A percentile compares a stretch with the other conserved stretches of the same genome.
phyloP scores from a whole-genome alignment of 2,797 vertebrate genomes.

The Anomalospiza imberbis region DNA sequence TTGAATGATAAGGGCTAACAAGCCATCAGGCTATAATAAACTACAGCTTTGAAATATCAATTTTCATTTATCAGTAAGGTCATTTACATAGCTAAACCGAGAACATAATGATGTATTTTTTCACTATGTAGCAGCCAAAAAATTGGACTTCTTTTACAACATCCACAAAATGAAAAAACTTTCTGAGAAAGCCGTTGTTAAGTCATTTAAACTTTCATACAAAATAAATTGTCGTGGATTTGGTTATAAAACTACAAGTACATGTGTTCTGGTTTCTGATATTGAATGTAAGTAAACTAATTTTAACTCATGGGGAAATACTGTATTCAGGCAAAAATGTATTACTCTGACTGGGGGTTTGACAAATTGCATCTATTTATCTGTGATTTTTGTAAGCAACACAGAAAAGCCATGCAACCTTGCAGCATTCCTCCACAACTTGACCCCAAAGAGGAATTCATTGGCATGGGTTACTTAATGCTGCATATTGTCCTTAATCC shows the following conservation, averaged over 20 bases:
- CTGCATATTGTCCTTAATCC: conserved; percentile 12
- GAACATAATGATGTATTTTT: conserved; percentile 10
- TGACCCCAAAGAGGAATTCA: neutral
- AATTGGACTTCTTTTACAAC: neutral
- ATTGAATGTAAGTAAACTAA: neutral
- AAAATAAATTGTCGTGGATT: conserved; percentile 20
- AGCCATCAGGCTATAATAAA: conserved; percentile 28
- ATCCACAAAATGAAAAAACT: neutral
- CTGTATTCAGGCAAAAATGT: neutral
- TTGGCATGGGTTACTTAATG: neutral
- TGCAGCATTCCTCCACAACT: neutral
- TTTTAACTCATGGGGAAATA: neutral
- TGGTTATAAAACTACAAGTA: conserved; percentile 19
- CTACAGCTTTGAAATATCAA: conserved; percentile 50
- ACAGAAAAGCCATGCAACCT: neutral
- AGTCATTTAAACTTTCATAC: conserved; percentile 37
- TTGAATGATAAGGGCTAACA: conserved; percentile 49
- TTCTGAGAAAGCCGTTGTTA: neutral
- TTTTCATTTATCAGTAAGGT: conserved; percentile 55
- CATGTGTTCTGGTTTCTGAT: neutral
- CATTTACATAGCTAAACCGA: conserved; percentile 40
- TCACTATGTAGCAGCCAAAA: neutral
- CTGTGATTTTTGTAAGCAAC: neutral
- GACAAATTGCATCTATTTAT: neutral
- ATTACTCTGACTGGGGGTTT: neutral